Evolutionary conservation across 2,888 invertebrate genomes (phyloP), one percentile per base, ranked within the genome.

Genomic region (Halictus ligatus): DNA sequence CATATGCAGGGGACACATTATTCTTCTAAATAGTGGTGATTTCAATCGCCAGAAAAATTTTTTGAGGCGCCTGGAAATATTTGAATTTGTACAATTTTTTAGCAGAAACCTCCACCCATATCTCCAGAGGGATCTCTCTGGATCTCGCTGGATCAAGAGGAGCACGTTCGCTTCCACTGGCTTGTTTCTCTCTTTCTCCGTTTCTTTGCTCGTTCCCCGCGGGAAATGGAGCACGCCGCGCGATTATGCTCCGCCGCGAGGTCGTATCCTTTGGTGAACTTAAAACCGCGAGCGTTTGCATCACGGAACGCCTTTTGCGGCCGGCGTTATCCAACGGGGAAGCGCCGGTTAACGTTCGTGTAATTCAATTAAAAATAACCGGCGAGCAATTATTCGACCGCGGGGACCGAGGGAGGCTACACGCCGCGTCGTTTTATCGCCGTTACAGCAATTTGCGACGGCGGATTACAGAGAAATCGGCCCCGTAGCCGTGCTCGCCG

Each of bases 161-260:
- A 54, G 21, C 21, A 54, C 54, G 54, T 54, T 54, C 54, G 54
- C 3, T 21, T 54, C 54, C 54, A 54, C 21, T 8, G 3, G 8
- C 21, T 8, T 54, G 8, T 8, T 7, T 50, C 48, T 50, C 50
- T 18, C 50, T 50, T 7, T 21, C 50, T 7, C 21, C 18, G 1
- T 2, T 43, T n/a, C 54, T 54, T 21, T 21, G 54, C 54, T 54
- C 54, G 54, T 54, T 54, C 21, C 91, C 90, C 92, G 91, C 94
- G 94, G 93, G 93, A 94, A 94, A 94, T 94, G 90, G 94, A 94
- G 94, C 94, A 94, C 90, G 60, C 90, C 89, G 90, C 89, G 91
- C 90, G 92, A 93, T 92, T 93, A 91, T 92, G 89, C 90, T 89
- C 89, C 81, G 80, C 78, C 86, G 89, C 78, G 86, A 81, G 86